Percentiles rank a stretch among this genome's conserved stretches.
Conservation (phyloP, 2,113 vertebrate species). For the Daboia siamensis region DNA sequence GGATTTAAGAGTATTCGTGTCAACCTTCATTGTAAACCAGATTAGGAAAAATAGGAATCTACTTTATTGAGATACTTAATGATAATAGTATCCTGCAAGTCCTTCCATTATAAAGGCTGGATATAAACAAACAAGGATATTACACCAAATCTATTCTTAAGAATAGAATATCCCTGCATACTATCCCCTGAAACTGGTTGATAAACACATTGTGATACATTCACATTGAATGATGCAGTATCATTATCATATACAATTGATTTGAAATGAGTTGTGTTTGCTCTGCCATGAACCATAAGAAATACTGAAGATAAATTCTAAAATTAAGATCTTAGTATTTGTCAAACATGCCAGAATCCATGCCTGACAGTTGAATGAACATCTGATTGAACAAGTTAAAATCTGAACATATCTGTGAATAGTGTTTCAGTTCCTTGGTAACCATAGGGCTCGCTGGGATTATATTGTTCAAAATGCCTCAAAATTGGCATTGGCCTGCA, state of each 20-base stretch:
- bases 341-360: background rate
- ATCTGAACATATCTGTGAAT: background rate
- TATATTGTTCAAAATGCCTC: background rate
- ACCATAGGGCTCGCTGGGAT: background rate
- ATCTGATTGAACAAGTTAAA: background rate
- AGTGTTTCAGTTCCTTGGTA: background rate
- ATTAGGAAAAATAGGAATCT: too few relatives aligned
- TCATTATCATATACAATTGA: background rate
- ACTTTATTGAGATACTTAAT: too few relatives aligned
- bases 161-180: background rate
- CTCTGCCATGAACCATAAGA: background rate
- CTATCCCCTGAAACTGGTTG: background rate
- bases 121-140: background rate
- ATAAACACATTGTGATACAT: background rate
- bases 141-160: background rate
- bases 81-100: too few relatives aligned
- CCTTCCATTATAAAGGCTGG: background rate
- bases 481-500: background rate
- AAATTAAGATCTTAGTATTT: background rate
- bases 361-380: background rate
- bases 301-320: background rate
- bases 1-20: too few relatives aligned
- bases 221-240: background rate
- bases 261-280: background rate
- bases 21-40: too few relatives aligned